Conservation (phyloP, 2,888 invertebrate species). For the Eupithecia subumbrata region DNA sequence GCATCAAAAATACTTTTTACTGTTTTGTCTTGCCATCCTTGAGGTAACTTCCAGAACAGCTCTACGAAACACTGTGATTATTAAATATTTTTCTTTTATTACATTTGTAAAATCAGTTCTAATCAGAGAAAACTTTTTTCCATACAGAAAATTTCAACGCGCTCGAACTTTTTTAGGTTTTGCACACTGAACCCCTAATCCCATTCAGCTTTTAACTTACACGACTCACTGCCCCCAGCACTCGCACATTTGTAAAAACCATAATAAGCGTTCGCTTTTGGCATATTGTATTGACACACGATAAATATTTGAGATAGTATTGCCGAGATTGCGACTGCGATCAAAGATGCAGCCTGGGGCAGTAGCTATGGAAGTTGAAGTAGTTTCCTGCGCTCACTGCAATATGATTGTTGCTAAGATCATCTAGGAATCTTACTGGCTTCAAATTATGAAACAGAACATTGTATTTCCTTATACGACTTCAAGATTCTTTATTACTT, state of each 20-base stretch:
- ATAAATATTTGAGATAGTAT: constrained; percentile 80
- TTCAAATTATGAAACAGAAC: background rate
- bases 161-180: background rate
- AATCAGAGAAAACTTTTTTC: background rate
- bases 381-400: constrained; percentile 49
- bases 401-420: constrained; percentile 20
- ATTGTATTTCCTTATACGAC: background rate
- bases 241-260: constrained; percentile 79
- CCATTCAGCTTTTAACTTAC: constrained; percentile 39
- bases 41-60: too few species aligned
- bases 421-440: constrained; percentile 2
- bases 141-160: constrained; percentile 27
- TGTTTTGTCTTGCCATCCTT: too few species aligned
- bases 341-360: constrained; percentile 50
- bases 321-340: constrained; percentile 66
- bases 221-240: constrained; percentile 64
- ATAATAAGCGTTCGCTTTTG: constrained; percentile 80
- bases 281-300: constrained; percentile 82
- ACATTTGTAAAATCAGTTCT: background rate
- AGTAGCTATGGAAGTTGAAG: constrained; percentile 12
- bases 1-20: too few species aligned
- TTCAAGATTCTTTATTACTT: background rate
- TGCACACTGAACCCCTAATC: background rate
- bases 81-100: too few species aligned
- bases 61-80: too few species aligned